Conservation (phyloP, 1,140 invertebrate species). For the Periplaneta americana region DNA sequence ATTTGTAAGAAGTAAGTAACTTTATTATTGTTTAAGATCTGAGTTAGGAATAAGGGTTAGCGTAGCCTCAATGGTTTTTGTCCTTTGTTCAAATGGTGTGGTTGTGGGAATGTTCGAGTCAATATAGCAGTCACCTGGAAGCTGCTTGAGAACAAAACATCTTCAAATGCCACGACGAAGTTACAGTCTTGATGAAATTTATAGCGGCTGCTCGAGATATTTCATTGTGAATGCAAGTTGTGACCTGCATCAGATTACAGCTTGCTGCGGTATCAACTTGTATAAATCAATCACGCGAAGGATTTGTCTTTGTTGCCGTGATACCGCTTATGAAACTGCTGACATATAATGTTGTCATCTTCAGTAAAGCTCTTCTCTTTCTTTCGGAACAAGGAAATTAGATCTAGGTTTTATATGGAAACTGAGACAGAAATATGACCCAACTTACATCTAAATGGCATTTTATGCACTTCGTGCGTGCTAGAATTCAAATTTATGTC, state of each 20-base stretch:
- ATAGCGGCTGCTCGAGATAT: neutral
- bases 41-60: no score
- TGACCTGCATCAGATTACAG: neutral
- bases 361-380: neutral
- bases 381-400: neutral
- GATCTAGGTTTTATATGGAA: no score
- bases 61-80: no score
- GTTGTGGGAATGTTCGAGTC: neutral
- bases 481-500: no score
- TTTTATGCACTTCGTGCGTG: no score
- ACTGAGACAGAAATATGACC: no score
- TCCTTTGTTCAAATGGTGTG: no score
- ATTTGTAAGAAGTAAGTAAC: no score
- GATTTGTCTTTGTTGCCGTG: neutral
- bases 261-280: no score
- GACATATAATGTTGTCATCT: neutral
- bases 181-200: neutral
- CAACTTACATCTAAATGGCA: no score
- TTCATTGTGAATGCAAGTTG: neutral
- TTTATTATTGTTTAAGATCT: no score
- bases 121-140: neutral
- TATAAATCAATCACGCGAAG: neutral
- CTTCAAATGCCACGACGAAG: neutral
- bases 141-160: neutral
- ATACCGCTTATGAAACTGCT: neutral